A percentile compares a stretch with the other conserved stretches of the same genome.
Conservation (phyloP, 1,140 invertebrate genomes). For the Linepithema humile region DNA sequence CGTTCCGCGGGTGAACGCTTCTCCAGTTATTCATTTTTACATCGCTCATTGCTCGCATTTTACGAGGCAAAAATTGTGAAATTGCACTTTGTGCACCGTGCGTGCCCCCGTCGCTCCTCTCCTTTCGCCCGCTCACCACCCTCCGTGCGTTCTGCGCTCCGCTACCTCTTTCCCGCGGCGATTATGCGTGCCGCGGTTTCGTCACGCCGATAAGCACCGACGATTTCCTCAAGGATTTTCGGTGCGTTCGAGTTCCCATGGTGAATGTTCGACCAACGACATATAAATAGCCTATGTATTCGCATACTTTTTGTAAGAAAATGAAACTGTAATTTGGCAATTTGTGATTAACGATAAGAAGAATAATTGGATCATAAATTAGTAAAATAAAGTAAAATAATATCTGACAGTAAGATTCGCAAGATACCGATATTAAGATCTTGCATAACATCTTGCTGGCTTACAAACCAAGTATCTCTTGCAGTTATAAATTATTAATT, state of each 20-base stretch:
- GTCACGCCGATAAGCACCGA: constrained; percentile 14
- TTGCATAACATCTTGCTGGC: too few species aligned
- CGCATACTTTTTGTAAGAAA: too few species aligned
- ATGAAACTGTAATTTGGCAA: too few species aligned
- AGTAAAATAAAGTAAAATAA: too few species aligned
- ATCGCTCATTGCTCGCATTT: constrained; percentile 82
- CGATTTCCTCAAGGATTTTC: constrained; percentile 9
- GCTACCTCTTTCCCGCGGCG: background rate
- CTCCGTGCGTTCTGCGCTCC: background rate
- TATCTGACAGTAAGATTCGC: too few species aligned
- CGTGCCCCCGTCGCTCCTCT: constrained; percentile 45
- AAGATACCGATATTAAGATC: too few species aligned
- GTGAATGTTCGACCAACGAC: background rate
- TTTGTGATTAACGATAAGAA: too few species aligned
- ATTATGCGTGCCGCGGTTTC: constrained; percentile 26
- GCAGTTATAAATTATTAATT: too few species aligned
- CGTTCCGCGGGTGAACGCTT: constrained; percentile 77
- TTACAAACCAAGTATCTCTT: too few species aligned
- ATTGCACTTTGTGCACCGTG: constrained; percentile 81
- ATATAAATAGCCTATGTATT: too few species aligned
- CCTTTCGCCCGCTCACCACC: constrained; percentile 36
- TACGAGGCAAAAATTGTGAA: constrained; percentile 84
- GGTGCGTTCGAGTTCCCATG: background rate
- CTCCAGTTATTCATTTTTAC: constrained; percentile 83
- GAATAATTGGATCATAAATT: too few species aligned